These are phyloP conservation scores for Drosophila mercatorum DNA, from an alignment of 2,888 invertebrate species.

Conservation along the genomic window DNA sequence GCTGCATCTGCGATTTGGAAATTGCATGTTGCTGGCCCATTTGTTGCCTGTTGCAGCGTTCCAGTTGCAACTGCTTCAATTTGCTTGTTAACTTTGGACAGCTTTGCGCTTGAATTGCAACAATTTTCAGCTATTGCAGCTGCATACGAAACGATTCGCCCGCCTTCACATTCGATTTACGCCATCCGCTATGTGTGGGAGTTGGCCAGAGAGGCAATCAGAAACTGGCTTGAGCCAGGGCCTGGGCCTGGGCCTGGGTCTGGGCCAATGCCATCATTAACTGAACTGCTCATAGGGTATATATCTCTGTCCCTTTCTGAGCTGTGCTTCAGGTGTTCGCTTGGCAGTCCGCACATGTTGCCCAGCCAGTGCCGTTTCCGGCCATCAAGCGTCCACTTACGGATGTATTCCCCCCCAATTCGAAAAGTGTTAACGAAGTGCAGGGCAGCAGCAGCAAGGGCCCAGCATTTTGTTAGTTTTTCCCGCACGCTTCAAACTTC, in stretches of 20 bases:
- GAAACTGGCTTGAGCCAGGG: slow-evolving; percentile 32
- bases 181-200: slow-evolving; percentile 49
- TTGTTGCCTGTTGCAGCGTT: slow-evolving; percentile 49
- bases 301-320: background rate
- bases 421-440: slow-evolving; percentile 48
- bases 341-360: slow-evolving; percentile 57
- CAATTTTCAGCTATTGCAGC: slow-evolving; percentile 37
- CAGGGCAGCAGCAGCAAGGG: slow-evolving; percentile 22
- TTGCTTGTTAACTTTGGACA: slow-evolving; percentile 59
- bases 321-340: slow-evolving; percentile 52
- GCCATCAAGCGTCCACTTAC: slow-evolving; percentile 76
- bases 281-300: slow-evolving; percentile 9
- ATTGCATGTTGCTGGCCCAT: slow-evolving; percentile 66
- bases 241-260: background rate
- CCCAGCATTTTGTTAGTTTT: slow-evolving; percentile 56
- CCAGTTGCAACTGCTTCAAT: slow-evolving; percentile 35
- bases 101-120: slow-evolving; percentile 71
- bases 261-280: slow-evolving; percentile 45
- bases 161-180: slow-evolving; percentile 36
- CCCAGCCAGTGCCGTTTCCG: slow-evolving; percentile 72
- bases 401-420: slow-evolving; percentile 55
- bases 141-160: slow-evolving; percentile 27
- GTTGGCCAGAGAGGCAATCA: slow-evolving; percentile 55
- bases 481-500: slow-evolving; percentile 48
- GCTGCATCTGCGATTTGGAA: slow-evolving; percentile 64